These are phyloP conservation scores for Macrosiphum euphorbiae DNA, from an alignment of 2,888 invertebrate species.

Conservation along the genomic window DNA sequence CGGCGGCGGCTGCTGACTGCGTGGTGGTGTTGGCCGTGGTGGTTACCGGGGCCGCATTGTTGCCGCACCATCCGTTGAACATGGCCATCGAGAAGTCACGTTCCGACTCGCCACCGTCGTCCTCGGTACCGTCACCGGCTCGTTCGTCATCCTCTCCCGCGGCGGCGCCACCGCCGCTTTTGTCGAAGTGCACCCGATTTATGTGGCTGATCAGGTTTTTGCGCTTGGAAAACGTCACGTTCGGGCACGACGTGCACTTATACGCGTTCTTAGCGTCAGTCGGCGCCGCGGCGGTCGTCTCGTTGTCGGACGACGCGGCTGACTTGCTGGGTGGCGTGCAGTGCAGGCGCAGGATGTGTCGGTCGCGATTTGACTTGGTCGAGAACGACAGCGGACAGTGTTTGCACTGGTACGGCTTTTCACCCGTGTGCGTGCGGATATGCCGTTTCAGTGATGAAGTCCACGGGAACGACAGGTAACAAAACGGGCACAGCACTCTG, in stretches of 20 bases:
- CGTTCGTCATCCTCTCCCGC: slow-evolving; percentile 59
- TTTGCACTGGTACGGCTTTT: slow-evolving; percentile 96
- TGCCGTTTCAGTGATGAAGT: slow-evolving; percentile 95
- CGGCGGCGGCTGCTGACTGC: background rate
- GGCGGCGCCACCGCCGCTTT: slow-evolving; percentile 21
- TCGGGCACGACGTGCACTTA: slow-evolving; percentile 85
- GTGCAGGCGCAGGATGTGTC: slow-evolving; percentile 78
- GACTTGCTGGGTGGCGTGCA: slow-evolving; percentile 66
- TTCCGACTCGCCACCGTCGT: slow-evolving; percentile 42
- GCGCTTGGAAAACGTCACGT: slow-evolving; percentile 85
- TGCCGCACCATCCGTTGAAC: background rate
- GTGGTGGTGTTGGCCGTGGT: background rate
- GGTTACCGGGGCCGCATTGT: background rate
- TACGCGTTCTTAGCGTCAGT: slow-evolving; percentile 76
- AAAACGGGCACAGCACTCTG: slow-evolving; percentile 92
- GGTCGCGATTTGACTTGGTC: slow-evolving; percentile 97
- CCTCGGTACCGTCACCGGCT: slow-evolving; percentile 10
- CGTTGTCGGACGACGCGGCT: slow-evolving; percentile 37
- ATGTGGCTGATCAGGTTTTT: slow-evolving; percentile 86
- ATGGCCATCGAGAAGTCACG: slow-evolving; percentile 2
- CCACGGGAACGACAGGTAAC: slow-evolving; percentile 96
- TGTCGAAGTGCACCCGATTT: slow-evolving; percentile 66
- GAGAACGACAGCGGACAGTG: slow-evolving; percentile 94
- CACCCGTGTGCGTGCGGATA: slow-evolving; percentile 94
- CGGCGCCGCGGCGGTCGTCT: slow-evolving; percentile 68